Base-by-base conservation (phyloP, 2,888 invertebrate genomes). In the Stenurella melanura region DNA sequence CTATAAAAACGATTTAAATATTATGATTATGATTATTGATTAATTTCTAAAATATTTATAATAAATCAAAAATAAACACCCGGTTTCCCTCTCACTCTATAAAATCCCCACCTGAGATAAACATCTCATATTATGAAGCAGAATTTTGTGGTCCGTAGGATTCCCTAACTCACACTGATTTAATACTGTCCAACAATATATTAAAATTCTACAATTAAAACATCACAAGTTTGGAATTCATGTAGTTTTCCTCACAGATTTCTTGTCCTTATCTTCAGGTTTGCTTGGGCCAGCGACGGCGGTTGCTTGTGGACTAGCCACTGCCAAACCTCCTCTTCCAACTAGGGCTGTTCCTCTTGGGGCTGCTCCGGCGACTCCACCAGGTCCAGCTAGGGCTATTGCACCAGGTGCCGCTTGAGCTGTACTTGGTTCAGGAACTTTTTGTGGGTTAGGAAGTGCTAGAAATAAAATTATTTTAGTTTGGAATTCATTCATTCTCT, bases 331-430 rank as follows among this genome's bases (percentile, higher is more conserved):
- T 74, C 89, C 90, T 73, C 89, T 89, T 34, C 91, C 91, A 19
- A 90, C 91, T 21, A 91, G 84, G 1, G 92, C 91, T 12, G 91
- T 91, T 10, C 88, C 91, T 67, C 88, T 85, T 5, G 91, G 91
- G 15, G 89, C 89, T 4, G 91, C 90, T 12, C 90, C 87, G 7
- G 91, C 91, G 4, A 90, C 89, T 9, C 91, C 91, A 56, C 91
- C 91, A 57, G 87, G 87, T 54, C 91, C 91, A 7, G 91, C 90
- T 64, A 91, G 83, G 1, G 91, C 91, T 70, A 91, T 88, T 4
- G 90, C 91, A 57, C 89, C 88, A 10, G 91, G 91, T 75, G 90
- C 89, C 19, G 91, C 91, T 85, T 90, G 90, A 1, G 91, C 90
- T 70, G 90, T 87, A 50, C 89, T 89, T 5, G 90, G 89, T 77